Base-by-base conservation (phyloP, 2,113 vertebrate species). In the Daubentonia madagascariensis region DNA sequence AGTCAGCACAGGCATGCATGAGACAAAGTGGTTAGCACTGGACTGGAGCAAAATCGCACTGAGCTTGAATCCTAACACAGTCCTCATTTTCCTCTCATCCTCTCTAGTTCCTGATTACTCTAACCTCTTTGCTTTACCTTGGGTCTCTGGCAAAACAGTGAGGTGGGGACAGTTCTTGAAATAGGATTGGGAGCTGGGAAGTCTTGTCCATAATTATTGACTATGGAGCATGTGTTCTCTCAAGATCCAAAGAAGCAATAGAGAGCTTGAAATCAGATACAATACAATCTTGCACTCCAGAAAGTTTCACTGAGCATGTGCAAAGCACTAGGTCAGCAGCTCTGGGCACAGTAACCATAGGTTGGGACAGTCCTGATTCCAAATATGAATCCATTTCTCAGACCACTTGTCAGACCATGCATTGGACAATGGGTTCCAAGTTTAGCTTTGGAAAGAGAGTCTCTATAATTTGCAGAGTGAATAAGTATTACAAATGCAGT, bases 311-410 rank as follows among this genome's bases (percentile, higher is more conserved):
- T 45, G 16, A n/a, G 23, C 9, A 8, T 5, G 1, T 16, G 6
- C 35, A 80, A 67, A 81, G 25, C 45, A 61, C 57, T 18, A 1
- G n/a, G 22, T 22, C 23, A 25, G 57, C 52, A 68, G 54, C 63
- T 93, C 5, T 1, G 2, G 4, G 8, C 13, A 0, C 23, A 25
- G 65, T 50, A 22, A 59, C 11, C 25, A 17, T 0, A 17, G 12
- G 28, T 22, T 67, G 5, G 23, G 20, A 32, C 1, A 76, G 59
- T 57, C 63, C 12, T 32, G 1, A 25, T 14, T 85, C 25, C 85
- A 63, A 85, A 93, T 17, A 59, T 11, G 8, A 93, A 61, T 78
- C 57, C n/a, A 37, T 68, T 95, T 96, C 80, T 92, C 68, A 86
- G 54, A 37, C 35, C 70, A 73, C 37, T 57, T 63, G 37, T 86